Evolutionary conservation across 2,797 vertebrate genomes (phyloP), one percentile per base, ranked within the genome.

Genomic region (Anableps anableps): DNA sequence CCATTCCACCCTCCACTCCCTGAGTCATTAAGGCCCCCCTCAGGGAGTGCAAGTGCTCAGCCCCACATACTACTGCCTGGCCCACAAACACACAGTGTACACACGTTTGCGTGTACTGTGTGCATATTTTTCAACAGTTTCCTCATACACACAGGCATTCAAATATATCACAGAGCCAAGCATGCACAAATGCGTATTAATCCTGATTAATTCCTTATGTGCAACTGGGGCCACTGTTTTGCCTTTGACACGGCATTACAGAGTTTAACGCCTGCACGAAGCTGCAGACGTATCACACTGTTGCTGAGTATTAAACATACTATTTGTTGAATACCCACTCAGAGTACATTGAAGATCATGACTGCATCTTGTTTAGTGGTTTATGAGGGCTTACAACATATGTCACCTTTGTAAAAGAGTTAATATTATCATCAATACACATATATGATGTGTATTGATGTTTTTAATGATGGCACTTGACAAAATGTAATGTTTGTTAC

Each of bases 11-110:
- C 87, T 88, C 87, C 91, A 71, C 88, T 92, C 89, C 83, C 83
- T 41, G 70, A 88, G 92, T 94, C 95, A 95, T 97, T 96, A 95
- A 86, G 92, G 88, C 88, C 92, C 86, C 95, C 95, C 51, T 29
- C 21, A 78, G 95, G 95, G 95, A 95, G 87, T 88, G 79, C 87
- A 88, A 93, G 92, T 94, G 93, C 95, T 90, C 90, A 87, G 92
- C 92, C 96, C 91, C 88, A 92, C 85, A 88, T 94, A 92, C 94
- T 79, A 88, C 77, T 66, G 55, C 72, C 86, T 83, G 75, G 75
- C 74, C 71, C 73, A 88, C 87, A 91, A 85, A 91, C 77, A 81
- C 82, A 85, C 31, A 81, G 72, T 58, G 41, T 72, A 75, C 84
- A 73, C 87, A 85, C 83, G 78, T 83, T 29, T 19, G 34, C 72